These are phyloP conservation scores for Propithecus perrieri DNA, from an alignment of 2,797 vertebrate genomes.

Conservation along the genomic window DNA sequence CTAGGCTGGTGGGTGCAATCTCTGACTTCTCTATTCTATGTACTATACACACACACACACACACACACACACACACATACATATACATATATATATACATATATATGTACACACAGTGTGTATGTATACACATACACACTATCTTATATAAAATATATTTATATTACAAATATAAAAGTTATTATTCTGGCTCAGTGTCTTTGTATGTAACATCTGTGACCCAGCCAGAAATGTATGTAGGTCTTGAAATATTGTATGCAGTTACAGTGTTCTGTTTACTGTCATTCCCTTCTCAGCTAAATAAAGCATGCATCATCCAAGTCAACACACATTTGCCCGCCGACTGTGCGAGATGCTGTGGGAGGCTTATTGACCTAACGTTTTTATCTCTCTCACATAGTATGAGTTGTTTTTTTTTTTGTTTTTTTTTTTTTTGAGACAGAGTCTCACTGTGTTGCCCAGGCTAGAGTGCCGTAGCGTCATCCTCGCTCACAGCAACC, in stretches of 20 bases:
- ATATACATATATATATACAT: not conserved
- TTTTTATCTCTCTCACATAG: not conserved
- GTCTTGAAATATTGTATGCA: too few relatives aligned
- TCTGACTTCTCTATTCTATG: not conserved
- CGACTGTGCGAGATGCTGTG: too few relatives aligned
- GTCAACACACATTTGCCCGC: not conserved
- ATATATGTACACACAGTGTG: rapidly evolving
- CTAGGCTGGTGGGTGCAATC: not conserved
- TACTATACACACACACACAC: too few relatives aligned
- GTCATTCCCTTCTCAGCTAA: not conserved
- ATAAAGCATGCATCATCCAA: not conserved
- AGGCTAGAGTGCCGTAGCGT: too few relatives aligned
- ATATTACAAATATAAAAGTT: not conserved
- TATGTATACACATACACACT: not conserved
- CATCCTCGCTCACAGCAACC: too few relatives aligned
- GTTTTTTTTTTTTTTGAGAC: too few relatives aligned
- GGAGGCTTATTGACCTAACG: not conserved
- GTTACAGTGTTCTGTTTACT: not conserved
- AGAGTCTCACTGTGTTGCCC: too few relatives aligned
- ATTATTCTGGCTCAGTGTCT: not conserved
- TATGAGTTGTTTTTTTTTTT: not conserved
- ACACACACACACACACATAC: too few relatives aligned
- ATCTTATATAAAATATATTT: not conserved
- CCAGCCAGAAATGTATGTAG: not conserved
- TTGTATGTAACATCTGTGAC: not conserved